phyloP scores from a whole-genome alignment of 30 jellyfish, hydroid and myxozoan genomes.

The Kudoa iwatai region DNA sequence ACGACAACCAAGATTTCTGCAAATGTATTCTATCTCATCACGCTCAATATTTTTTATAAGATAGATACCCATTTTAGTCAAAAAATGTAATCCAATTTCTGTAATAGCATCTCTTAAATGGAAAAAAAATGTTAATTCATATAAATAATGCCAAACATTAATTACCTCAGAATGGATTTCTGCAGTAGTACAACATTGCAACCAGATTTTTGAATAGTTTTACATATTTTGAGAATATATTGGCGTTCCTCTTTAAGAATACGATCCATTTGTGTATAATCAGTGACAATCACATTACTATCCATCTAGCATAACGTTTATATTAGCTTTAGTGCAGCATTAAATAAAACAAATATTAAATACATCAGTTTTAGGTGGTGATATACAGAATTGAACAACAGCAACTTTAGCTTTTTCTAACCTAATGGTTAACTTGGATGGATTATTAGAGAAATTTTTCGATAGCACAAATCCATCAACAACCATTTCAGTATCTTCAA shows the following conservation, averaged over 20 bases:
- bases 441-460: conserved; percentile 37
- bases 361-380: conserved; percentile 93
- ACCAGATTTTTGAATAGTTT: conserved; percentile 50
- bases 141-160: not conserved
- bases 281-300: conserved; percentile 65
- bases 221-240: conserved; percentile 37
- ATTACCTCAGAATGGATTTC: conserved; percentile 57
- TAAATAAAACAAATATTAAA: conserved; percentile 2
- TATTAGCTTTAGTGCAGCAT: not conserved
- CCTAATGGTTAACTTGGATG: conserved; percentile 36
- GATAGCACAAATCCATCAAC: conserved; percentile 41
- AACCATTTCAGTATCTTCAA: conserved; percentile 90
- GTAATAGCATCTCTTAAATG: conserved; percentile 54
- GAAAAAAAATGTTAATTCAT: not conserved
- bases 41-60: conserved; percentile 68
- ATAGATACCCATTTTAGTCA: conserved; percentile 67
- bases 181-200: conserved; percentile 62
- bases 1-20: conserved; percentile 58
- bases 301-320: conserved; percentile 13
- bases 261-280: conserved; percentile 90
- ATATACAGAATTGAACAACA: conserved; percentile 41
- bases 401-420: conserved; percentile 86
- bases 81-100: conserved; percentile 75
- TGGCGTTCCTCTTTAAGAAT: conserved; percentile 61
- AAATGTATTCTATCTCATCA: conserved; percentile 53